phyloP scores from a whole-genome alignment of 92 coral and sea anemone species.

The Bergia sp. region DNA sequence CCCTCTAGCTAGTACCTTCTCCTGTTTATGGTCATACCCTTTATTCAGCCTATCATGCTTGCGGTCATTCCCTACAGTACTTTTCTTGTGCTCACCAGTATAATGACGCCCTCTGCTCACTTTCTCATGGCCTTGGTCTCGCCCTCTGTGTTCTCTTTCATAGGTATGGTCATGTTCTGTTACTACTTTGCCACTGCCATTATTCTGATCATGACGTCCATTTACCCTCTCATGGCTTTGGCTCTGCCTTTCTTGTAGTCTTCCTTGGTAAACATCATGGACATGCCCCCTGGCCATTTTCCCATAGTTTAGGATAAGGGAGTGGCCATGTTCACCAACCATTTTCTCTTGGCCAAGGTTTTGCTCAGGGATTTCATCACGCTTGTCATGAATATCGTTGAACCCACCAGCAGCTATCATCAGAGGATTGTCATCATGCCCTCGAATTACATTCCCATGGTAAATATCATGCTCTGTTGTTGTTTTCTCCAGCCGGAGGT shows the following conservation, averaged over 20 bases:
- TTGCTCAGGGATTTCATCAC: not conserved
- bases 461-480: not conserved
- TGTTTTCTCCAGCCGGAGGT: not conserved
- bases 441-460: not conserved
- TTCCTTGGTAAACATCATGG: not conserved
- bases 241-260: slow-evolving; percentile 1
- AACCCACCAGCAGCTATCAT: not conserved
- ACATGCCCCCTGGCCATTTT: not conserved
- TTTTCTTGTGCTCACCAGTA: not conserved
- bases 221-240: slow-evolving; percentile 27
- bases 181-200: slow-evolving; percentile 21
- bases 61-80: not conserved
- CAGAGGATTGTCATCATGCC: not conserved
- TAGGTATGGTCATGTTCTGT: slow-evolving; percentile 28
- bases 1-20: not conserved
- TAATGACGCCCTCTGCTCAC: slow-evolving; percentile 4
- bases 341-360: slow-evolving; percentile 5
- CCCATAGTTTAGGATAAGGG: not conserved
- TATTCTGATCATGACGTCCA: not conserved
- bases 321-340: not conserved
- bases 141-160: slow-evolving; percentile 37
- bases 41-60: not conserved
- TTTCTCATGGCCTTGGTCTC: slow-evolving; percentile 15
- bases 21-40: not conserved
- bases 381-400: not conserved